Evolutionary conservation across 2,113 vertebrate genomes (phyloP), one percentile per base, ranked within the genome.

Genomic region (Dromas ardeola): DNA sequence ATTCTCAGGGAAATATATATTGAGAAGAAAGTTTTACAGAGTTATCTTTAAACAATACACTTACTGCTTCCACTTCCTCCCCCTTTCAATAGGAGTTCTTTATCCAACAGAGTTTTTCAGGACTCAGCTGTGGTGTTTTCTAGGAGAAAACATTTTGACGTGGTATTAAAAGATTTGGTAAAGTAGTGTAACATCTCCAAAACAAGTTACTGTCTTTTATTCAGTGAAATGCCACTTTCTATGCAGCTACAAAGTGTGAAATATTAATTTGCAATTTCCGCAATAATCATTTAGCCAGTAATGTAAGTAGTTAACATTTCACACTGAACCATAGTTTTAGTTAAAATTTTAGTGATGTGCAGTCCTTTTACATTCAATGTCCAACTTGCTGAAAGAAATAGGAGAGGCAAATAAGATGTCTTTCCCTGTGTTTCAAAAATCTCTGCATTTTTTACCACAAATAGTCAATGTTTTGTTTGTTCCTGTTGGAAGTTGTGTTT

Each of bases 241-340:
- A 86, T 50, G 93, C 40, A 90, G 58, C 83, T 91, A 55, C 21
- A 73, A 96, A 95, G 40, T 71, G 4, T 92, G 93, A 97, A 95
- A 95, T 83, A 70, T 61, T 73, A 95, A 96, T 90, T 73, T 89
- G 30, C 70, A 88, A 92, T 93, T 96, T 91, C 55, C 88, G 29
- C 70, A 93, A 80, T 83, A 85, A 91, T 74, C 4, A 65, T 86
- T 96, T 90, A 90, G 11, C 85, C 52, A 71, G 25, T 88, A 96
- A 83, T 90, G 53, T 85, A 40, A 95, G 38, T 61, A 86, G 42
- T 91, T 96, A 97, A 84, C 63, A 90, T 93, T 97, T 97, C 83
- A 92, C 47, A 93, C 23, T 52, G 72, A 95, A 86, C 27, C 84
- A 86, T 72, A 95, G 13, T 59, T 91, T 80, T 66, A 92, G 85